phyloP scores from a whole-genome alignment of 2,113 vertebrate genomes.

The Trematocara nigrifrons region DNA sequence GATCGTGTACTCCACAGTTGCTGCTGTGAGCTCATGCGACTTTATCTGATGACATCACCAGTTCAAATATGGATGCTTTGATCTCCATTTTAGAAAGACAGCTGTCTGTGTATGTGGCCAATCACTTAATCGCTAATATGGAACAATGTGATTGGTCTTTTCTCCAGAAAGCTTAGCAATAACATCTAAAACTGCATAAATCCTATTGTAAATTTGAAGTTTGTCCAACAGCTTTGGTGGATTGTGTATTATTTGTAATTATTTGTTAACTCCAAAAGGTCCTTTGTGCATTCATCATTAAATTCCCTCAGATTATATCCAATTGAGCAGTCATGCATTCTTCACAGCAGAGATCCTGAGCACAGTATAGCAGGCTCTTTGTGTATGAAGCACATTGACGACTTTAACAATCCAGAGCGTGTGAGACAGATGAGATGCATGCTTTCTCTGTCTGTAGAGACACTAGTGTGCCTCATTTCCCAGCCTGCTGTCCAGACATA shows the following conservation, averaged over 20 bases:
- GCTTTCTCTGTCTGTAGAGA: not conserved
- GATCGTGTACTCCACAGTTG: not conserved
- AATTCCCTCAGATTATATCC: slow-evolving; percentile 26
- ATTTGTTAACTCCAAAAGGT: not conserved
- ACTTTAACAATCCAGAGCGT: not conserved
- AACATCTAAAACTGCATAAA: not conserved
- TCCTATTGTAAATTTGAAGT: not conserved
- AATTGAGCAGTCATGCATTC: slow-evolving; percentile 37
- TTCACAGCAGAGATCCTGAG: not conserved
- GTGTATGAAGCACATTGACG: not conserved
- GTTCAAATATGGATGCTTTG: not conserved
- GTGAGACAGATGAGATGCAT: not conserved
- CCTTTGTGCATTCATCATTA: not conserved
- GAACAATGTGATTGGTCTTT: not conserved
- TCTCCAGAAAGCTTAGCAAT: not conserved
- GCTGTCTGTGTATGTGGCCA: not conserved
- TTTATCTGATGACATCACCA: not conserved
- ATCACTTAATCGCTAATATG: not conserved
- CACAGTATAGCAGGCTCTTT: slow-evolving; percentile 16
- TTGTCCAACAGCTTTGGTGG: not conserved
- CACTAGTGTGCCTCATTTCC: not conserved
- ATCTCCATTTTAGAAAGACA: not conserved
- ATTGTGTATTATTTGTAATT: not conserved
- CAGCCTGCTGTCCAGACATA: not conserved
- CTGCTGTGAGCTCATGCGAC: not conserved